Conservation (phyloP, 2,113 vertebrate genomes). For the Galbula dea region DNA sequence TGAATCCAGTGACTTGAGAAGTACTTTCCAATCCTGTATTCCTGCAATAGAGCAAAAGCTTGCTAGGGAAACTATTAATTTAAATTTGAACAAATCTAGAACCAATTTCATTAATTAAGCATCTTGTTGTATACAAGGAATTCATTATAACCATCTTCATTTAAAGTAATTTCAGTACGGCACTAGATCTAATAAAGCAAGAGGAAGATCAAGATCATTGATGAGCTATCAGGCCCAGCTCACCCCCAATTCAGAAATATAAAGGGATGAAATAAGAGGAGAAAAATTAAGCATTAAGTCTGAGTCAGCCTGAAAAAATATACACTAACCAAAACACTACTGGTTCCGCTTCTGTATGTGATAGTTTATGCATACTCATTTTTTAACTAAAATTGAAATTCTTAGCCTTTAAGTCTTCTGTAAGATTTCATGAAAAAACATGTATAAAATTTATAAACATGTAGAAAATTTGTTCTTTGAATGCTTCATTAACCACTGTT, state of each 20-base stretch:
- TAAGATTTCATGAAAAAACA: neutral
- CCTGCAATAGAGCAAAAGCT: neutral
- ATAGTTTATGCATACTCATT: neutral
- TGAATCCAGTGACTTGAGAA: neutral
- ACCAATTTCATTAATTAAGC: neutral
- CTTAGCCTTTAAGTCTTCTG: neutral
- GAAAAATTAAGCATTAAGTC: neutral
- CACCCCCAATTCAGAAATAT: neutral
- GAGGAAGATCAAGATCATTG: neutral
- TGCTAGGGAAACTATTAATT: neutral
- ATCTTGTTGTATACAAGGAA: neutral
- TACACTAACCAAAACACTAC: neutral
- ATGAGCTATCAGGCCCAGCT: neutral
- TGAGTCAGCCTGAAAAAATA: neutral
- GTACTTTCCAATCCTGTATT: neutral
- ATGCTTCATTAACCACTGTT: neutral
- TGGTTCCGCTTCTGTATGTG: neutral
- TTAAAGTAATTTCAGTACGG: neutral
- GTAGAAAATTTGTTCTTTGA: neutral
- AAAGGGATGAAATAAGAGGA: neutral
- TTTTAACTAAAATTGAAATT: neutral
- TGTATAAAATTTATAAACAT: neutral
- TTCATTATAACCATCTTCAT: neutral
- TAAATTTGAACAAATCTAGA: neutral
- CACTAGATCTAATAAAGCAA: neutral